Conservation (phyloP, 2,113 vertebrate genomes). For the Sturnus vulgaris region DNA sequence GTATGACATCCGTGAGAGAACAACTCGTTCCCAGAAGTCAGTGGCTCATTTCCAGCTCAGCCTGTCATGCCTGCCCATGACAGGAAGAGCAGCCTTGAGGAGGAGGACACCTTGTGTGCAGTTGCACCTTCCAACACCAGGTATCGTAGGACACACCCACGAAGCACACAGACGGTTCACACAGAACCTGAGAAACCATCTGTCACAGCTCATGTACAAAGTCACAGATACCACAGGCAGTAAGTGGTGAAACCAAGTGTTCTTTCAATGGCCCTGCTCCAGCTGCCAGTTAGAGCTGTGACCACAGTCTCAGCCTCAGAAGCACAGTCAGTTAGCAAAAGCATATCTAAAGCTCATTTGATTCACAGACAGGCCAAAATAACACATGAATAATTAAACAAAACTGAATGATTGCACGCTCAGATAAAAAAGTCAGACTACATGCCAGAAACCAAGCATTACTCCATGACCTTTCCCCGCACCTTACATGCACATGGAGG, state of each 20-base stretch:
- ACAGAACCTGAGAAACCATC: not conserved
- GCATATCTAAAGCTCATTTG: accelerated
- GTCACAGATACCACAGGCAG: not conserved
- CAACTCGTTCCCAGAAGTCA: not conserved
- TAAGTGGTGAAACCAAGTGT: not conserved
- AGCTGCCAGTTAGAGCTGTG: not conserved
- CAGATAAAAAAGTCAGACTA: not conserved
- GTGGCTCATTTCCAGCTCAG: not conserved
- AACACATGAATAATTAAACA: not conserved
- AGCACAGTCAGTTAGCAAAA: not conserved
- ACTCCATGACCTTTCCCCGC: not conserved
- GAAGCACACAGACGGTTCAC: accelerated
- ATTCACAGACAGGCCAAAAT: not conserved
- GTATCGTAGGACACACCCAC: accelerated
- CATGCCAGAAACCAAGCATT: not conserved
- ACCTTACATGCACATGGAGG: accelerated
- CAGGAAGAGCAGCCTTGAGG: not conserved
- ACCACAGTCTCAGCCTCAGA: not conserved
- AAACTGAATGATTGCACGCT: not conserved
- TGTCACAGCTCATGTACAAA: not conserved
- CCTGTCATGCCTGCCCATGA: not conserved
- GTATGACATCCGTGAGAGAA: not conserved
- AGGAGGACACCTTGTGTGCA: not conserved
- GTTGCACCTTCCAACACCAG: not conserved
- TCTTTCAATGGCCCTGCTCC: not conserved